These are phyloP conservation scores for Porites cylindrica DNA, from an alignment of 92 coral and sea anemone species.

Conservation along the genomic window DNA sequence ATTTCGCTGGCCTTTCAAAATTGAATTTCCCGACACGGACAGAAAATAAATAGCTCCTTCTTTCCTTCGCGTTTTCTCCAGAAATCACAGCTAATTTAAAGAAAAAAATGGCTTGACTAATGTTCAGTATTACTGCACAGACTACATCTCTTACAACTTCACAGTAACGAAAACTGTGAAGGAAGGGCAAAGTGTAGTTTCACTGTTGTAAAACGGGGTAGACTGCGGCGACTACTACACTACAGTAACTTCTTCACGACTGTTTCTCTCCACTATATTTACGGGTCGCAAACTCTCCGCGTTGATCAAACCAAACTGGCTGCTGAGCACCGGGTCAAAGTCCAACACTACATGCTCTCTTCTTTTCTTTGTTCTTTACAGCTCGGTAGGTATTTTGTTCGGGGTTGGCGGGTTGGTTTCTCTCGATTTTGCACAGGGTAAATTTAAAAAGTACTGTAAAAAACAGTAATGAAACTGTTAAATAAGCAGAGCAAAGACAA, in stretches of 20 bases:
- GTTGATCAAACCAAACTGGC: not conserved
- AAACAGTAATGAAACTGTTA: not conserved
- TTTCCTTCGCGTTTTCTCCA: conserved; percentile 6
- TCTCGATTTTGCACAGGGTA: not conserved
- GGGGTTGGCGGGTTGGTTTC: not conserved
- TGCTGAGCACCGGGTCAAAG: not conserved
- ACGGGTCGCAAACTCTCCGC: not conserved
- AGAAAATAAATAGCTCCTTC: conserved; percentile 43
- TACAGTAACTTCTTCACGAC: not conserved
- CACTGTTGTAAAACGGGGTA: too few species aligned
- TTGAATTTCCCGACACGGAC: conserved; percentile 9
- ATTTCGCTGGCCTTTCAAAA: not conserved
- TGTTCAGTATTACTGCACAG: not conserved
- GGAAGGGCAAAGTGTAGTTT: too few species aligned
- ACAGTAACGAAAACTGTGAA: too few species aligned
- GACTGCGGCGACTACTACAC: too few species aligned
- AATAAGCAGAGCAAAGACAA: too few species aligned
- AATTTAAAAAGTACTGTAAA: not conserved
- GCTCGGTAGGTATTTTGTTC: too few species aligned
- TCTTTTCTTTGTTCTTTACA: not conserved
- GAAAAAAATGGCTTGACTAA: not conserved
- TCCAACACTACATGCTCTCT: not conserved
- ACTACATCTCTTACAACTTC: too few species aligned
- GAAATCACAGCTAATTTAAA: conserved; percentile 25
- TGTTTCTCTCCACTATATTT: not conserved